A percentile compares a stretch with the other conserved stretches of the same genome.
phyloP scores from a whole-genome alignment of 2,797 vertebrate species.

The Nyctibius grandis region DNA sequence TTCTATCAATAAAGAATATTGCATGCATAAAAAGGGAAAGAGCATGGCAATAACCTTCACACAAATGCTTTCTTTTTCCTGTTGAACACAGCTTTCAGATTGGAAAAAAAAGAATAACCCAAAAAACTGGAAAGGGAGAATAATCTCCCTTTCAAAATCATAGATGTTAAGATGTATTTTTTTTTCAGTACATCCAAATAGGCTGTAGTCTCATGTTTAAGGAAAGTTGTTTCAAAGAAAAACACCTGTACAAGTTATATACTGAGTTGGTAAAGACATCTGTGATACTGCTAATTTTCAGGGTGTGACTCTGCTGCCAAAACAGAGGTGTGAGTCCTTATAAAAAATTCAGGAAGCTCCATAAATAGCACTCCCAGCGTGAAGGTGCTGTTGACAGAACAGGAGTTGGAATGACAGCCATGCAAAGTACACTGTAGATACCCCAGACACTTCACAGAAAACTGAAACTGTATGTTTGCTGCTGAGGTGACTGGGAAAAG shows the following conservation, averaged over 20 bases:
- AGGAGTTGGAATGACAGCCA: slow-evolving; percentile 10
- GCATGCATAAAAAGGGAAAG: background rate
- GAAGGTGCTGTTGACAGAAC: background rate
- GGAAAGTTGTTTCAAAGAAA: background rate
- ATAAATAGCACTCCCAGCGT: slow-evolving; percentile 14
- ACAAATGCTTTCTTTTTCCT: background rate
- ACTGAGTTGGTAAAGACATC: background rate
- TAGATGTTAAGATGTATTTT: background rate
- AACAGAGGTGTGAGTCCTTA: background rate
- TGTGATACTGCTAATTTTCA: slow-evolving; percentile 34
- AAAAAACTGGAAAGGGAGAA: background rate
- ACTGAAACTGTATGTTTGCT: slow-evolving; percentile 52
- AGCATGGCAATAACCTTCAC: background rate
- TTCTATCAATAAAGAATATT: background rate
- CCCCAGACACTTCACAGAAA: slow-evolving; percentile 48
- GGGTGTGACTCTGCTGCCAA: slow-evolving; percentile 8
- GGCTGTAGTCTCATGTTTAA: background rate
- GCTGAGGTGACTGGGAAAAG: slow-evolving; percentile 32
- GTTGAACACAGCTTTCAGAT: background rate
- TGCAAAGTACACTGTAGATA: background rate
- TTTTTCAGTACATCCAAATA: background rate
- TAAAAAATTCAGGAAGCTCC: slow-evolving; percentile 11
- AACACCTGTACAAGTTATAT: background rate
- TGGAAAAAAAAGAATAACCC: background rate
- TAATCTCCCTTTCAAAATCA: background rate